Percentiles rank a stretch among this genome's conserved stretches.
These are phyloP conservation scores for Emydocephalus ijimae DNA, from an alignment of 2,113 vertebrate species.

Conservation along the genomic window DNA sequence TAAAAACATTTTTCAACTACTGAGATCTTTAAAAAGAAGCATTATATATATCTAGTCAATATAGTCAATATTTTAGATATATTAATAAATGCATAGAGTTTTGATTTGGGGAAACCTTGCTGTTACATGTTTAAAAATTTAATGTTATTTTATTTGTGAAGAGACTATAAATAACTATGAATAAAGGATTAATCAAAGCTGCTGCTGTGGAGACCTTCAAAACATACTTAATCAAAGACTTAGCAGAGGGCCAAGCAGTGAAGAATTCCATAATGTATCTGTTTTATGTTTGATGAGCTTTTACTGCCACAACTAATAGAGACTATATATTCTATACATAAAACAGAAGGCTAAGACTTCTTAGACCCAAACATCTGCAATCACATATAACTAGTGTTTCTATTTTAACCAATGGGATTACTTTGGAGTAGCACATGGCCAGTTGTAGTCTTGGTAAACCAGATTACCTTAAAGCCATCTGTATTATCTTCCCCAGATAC, in stretches of 20 bases:
- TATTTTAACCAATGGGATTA: background rate
- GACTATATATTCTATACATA: conserved; percentile 38
- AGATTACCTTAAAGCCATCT: conserved; percentile 46
- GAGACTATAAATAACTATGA: conserved; percentile 10
- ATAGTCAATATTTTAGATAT: background rate
- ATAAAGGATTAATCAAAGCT: conserved; percentile 21
- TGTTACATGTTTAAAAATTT: background rate
- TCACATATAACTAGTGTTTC: background rate
- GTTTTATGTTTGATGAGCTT: conserved; percentile 66
- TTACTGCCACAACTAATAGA: conserved; percentile 60
- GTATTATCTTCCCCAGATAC: conserved; percentile 31
- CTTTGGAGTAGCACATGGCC: background rate
- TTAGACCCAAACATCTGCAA: background rate
- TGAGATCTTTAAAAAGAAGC: background rate
- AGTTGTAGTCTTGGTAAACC: conserved; percentile 21
- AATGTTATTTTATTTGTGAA: background rate
- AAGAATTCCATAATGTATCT: conserved; percentile 60
- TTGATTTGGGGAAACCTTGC: background rate
- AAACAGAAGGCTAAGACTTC: conserved; percentile 50
- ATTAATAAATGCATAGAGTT: background rate
- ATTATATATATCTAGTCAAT: background rate
- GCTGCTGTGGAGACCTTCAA: conserved; percentile 43
- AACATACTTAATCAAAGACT: conserved; percentile 37
- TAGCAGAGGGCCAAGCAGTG: conserved; percentile 52
- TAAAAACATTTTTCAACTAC: background rate